Evolutionary conservation across 1,140 invertebrate species (phyloP).

Genomic region (Micrasema minimum): DNA sequence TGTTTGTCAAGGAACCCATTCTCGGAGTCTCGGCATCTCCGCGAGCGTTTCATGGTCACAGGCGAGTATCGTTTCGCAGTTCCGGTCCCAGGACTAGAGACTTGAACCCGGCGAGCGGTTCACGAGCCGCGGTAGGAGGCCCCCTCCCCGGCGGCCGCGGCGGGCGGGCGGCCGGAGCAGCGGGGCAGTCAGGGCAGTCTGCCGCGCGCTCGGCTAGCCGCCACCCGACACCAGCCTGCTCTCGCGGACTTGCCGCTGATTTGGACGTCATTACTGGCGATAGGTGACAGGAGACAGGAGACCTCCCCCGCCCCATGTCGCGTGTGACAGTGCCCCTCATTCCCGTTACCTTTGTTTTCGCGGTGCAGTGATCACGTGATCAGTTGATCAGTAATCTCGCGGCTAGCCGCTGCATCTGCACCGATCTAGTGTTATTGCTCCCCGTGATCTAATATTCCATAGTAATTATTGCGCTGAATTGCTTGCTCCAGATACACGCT

Average conservation of each 20-base stretch:
- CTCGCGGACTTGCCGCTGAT: not conserved
- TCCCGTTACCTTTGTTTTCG: slow-evolving; percentile 21
- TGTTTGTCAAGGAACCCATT: no score
- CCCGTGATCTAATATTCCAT: not conserved
- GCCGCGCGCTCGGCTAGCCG: slow-evolving; percentile 13
- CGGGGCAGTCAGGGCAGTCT: not conserved
- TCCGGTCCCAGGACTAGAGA: slow-evolving; percentile 4
- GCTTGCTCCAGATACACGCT: not conserved
- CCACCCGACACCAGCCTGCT: slow-evolving; percentile 3
- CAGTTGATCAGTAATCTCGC: no score
- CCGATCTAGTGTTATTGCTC: slow-evolving; percentile 1
- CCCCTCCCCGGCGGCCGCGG: not conserved
- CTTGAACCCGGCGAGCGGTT: slow-evolving; percentile 26
- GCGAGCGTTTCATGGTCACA: not conserved
- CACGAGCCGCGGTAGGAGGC: slow-evolving; percentile 8
- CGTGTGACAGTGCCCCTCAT: not conserved
- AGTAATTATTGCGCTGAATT: slow-evolving; percentile 19
- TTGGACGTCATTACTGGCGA: no score
- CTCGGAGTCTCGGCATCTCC: no score
- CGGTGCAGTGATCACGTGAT: not conserved
- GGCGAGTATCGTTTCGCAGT: slow-evolving; percentile 16
- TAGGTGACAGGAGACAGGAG: no score
- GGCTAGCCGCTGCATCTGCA: not conserved
- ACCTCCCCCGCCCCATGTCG: not conserved
- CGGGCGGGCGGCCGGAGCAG: not conserved